Evolutionary conservation across 2,113 vertebrate species (phyloP).

Genomic region (Malurus elegans): DNA sequence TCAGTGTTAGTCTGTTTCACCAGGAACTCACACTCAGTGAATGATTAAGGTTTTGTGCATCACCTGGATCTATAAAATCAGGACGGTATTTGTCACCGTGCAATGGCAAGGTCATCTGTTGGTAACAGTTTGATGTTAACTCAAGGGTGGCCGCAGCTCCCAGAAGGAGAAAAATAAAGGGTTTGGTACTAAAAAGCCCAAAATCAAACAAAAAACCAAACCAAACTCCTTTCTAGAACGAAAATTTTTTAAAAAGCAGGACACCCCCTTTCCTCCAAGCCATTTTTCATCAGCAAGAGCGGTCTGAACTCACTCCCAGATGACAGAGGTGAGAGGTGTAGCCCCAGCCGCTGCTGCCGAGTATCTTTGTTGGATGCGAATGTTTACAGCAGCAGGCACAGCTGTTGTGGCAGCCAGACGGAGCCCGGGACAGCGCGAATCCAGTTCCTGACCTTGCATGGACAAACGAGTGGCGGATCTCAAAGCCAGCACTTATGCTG

Average conservation of each 20-base stretch:
- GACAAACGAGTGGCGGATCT: neutral
- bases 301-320: neutral
- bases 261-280: neutral
- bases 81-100: neutral
- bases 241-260: neutral
- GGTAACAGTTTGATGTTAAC: neutral
- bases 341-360: accelerated
- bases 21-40: neutral
- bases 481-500: accelerated
- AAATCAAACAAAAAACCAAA: neutral
- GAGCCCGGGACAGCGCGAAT: neutral
- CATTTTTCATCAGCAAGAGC: neutral
- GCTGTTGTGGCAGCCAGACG: neutral
- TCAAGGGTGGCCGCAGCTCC: neutral
- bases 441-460: accelerated
- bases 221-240: neutral
- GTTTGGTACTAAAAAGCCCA: neutral
- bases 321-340: accelerated
- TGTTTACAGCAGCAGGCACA: neutral
- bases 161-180: accelerated
- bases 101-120: neutral
- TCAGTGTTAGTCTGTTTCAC: neutral
- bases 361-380: accelerated
- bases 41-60: neutral
- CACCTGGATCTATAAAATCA: neutral